Percentiles rank a stretch among this genome's conserved stretches.
phyloP scores from a whole-genome alignment of 2,888 invertebrate species.

The Heliconius erato region DNA sequence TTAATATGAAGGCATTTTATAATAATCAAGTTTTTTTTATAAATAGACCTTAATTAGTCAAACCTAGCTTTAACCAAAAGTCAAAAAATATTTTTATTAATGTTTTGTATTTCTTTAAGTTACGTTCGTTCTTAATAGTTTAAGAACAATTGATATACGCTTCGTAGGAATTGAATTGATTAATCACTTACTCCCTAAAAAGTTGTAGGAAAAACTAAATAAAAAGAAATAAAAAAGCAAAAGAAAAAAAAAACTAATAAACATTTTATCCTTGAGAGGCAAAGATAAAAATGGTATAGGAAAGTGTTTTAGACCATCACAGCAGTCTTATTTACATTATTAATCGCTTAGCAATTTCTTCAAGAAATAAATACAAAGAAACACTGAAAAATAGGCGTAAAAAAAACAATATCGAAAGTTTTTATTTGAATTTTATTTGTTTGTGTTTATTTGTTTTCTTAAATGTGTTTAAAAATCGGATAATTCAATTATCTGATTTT shows the following conservation, averaged over 20 bases:
- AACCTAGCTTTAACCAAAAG: too few species aligned
- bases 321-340: neutral
- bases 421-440: neutral
- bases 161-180: neutral
- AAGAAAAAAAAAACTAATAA: neutral
- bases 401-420: neutral
- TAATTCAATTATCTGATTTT: neutral
- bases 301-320: too few species aligned
- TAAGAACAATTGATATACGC: too few species aligned
- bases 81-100: too few species aligned
- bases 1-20: too few species aligned
- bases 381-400: neutral
- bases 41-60: too few species aligned
- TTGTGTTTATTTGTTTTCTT: neutral
- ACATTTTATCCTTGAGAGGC: neutral
- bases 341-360: conserved; percentile 1
- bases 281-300: too few species aligned
- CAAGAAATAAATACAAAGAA: neutral
- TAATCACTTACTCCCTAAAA: neutral
- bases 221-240: neutral
- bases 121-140: too few species aligned
- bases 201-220: neutral
- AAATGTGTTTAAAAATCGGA: neutral
- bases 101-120: too few species aligned
- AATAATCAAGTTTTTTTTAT: too few species aligned